Conservation (phyloP, 2,888 invertebrate species). For the Steinernema hermaphroditum region DNA sequence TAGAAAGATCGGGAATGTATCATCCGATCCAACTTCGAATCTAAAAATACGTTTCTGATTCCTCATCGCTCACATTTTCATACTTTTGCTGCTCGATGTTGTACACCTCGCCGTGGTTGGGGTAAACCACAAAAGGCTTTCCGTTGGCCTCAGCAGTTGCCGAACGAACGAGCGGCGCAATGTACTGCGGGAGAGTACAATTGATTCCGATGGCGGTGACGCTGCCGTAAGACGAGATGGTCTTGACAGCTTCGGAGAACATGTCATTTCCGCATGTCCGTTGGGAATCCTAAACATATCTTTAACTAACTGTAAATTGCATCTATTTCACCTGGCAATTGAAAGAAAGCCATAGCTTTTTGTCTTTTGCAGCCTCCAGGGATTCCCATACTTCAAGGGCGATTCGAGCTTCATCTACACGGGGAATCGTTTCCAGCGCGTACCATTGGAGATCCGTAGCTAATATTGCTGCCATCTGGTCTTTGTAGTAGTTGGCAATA, state of each 20-base stretch:
- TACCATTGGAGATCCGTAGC: conserved; percentile 75
- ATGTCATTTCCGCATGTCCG: conserved; percentile 80
- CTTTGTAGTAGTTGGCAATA: conserved; percentile 82
- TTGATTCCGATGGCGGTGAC: conserved; percentile 86
- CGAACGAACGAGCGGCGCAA: conserved; percentile 72
- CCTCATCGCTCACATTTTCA: not conserved
- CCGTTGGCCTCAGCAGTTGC: conserved; percentile 46
- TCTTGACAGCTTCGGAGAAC: conserved; percentile 76
- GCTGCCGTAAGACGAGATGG: conserved; percentile 65
- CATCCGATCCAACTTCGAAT: too few relatives aligned
- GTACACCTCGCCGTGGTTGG: conserved; percentile 86
- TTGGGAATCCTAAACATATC: conserved; percentile 71
- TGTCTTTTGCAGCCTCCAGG: conserved; percentile 69
- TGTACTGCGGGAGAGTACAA: conserved; percentile 77
- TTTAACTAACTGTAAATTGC: not conserved
- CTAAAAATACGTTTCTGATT: conserved; percentile 38
- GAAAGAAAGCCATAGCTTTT: conserved; percentile 77
- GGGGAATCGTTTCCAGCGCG: conserved; percentile 89
- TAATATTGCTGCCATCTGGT: conserved; percentile 78
- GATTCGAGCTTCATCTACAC: conserved; percentile 80
- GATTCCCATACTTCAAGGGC: conserved; percentile 79
- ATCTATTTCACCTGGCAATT: conserved; percentile 76
- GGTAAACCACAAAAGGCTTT: conserved; percentile 81
- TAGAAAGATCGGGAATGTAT: conserved; percentile 53
- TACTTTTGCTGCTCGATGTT: conserved; percentile 65